Evolutionary conservation across 2,113 vertebrate species (phyloP).

Genomic region (Eulemur rufifrons): DNA sequence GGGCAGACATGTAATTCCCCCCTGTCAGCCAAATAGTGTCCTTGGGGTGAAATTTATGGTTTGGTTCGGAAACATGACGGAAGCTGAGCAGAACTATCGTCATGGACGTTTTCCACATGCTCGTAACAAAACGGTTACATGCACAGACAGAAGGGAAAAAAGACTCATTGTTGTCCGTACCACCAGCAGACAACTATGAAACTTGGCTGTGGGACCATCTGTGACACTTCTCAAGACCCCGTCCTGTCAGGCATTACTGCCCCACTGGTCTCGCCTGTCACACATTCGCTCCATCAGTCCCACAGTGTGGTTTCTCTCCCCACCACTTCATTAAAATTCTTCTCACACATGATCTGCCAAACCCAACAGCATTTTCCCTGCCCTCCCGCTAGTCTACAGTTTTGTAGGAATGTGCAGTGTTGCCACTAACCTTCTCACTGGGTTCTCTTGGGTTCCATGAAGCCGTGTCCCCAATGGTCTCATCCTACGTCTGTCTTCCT

Average conservation of each 20-base stretch:
- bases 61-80: neutral
- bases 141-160: neutral
- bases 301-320: neutral
- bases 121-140: neutral
- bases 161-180: accelerated
- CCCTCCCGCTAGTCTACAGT: neutral
- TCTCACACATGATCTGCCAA: neutral
- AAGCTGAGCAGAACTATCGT: neutral
- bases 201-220: neutral
- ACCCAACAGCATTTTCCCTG: neutral
- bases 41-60: neutral
- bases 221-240: neutral
- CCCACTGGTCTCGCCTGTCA: accelerated
- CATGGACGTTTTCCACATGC: neutral
- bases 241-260: accelerated
- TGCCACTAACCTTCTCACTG: neutral
- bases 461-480: neutral
- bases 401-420: neutral
- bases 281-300: too few relatives aligned
- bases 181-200: neutral
- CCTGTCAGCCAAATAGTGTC: neutral
- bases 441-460: neutral
- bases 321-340: neutral
- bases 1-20: neutral
- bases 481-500: neutral